Evolutionary conservation across 2,888 invertebrate genomes (phyloP).

Genomic region (Drosophila anomalata): DNA sequence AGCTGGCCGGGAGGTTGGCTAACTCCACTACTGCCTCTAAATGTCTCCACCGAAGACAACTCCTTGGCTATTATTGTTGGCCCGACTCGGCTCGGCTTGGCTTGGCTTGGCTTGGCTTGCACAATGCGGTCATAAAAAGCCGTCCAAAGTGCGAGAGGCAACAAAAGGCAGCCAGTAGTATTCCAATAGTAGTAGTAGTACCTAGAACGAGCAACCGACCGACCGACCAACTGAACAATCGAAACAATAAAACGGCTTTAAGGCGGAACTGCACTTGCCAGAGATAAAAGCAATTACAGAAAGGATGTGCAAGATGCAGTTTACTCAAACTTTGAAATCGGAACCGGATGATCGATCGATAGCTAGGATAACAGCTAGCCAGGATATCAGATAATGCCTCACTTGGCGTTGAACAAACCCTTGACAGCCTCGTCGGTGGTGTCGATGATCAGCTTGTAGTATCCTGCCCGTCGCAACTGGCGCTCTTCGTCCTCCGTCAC

Average conservation of each 20-base stretch:
- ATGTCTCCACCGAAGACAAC: conserved; percentile 9
- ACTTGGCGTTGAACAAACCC: conserved; percentile 70
- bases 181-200: not conserved
- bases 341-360: conserved; percentile 4
- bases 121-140: conserved; percentile 72
- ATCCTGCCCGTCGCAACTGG: conserved; percentile 63
- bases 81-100: conserved; percentile 21
- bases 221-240: conserved; percentile 59
- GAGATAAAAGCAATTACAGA: conserved; percentile 52
- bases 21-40: conserved; percentile 8
- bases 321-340: conserved; percentile 43
- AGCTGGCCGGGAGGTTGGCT: conserved; percentile 7
- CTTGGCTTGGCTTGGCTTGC: conserved; percentile 45
- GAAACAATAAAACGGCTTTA: conserved; percentile 79
- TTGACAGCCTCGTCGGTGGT: conserved; percentile 71
- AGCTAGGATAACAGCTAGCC: not conserved
- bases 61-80: conserved; percentile 37
- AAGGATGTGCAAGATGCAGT: conserved; percentile 18
- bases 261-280: conserved; percentile 31
- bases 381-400: conserved; percentile 1
- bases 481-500: conserved; percentile 76
- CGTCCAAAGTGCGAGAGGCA: conserved; percentile 60
- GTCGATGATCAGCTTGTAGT: conserved; percentile 69
- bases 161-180: conserved; percentile 61
- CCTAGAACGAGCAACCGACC: conserved; percentile 26